Conservation (phyloP, 2,113 vertebrate genomes). For the Macquaria australasica region DNA sequence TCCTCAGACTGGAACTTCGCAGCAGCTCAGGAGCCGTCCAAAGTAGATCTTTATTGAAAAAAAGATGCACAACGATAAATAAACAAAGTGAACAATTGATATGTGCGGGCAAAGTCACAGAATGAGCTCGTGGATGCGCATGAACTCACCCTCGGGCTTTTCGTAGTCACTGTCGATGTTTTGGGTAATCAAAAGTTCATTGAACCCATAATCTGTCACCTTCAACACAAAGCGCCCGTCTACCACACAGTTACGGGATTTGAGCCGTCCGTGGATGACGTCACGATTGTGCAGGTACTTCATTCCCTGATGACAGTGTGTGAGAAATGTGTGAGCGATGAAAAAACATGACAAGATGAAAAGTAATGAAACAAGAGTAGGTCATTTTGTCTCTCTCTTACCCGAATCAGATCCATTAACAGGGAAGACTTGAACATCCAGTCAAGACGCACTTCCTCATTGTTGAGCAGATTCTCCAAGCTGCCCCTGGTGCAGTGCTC, state of each 20-base stretch:
- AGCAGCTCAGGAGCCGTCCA: slow-evolving; percentile 95
- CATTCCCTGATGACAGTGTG: slow-evolving; percentile 85
- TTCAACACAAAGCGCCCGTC: slow-evolving; percentile 96
- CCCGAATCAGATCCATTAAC: slow-evolving; percentile 93
- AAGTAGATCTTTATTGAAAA: slow-evolving; percentile 83
- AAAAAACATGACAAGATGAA: not conserved
- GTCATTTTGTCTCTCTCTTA: slow-evolving; percentile 54
- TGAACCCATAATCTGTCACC: slow-evolving; percentile 92
- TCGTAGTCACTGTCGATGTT: slow-evolving; percentile 53
- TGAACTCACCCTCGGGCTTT: slow-evolving; percentile 84
- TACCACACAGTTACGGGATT: slow-evolving; percentile 95
- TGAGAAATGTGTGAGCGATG: not conserved
- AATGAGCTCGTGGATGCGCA: not conserved
- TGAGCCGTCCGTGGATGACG: slow-evolving; percentile 91
- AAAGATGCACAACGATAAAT: not conserved
- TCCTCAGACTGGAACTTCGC: slow-evolving; percentile 77
- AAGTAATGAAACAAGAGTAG: not conserved
- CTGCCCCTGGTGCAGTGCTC: slow-evolving; percentile 94
- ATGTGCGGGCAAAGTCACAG: not conserved
- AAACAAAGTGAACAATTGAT: not conserved
- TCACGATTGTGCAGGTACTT: slow-evolving; percentile 91
- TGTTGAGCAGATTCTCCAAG: slow-evolving; percentile 90
- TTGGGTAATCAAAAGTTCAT: slow-evolving; percentile 86
- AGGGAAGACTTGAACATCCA: slow-evolving; percentile 99
- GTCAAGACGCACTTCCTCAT: slow-evolving; percentile 94